These are phyloP conservation scores for Ictalurus punctatus DNA, from an alignment of 2,113 vertebrate species.

Conservation along the genomic window DNA sequence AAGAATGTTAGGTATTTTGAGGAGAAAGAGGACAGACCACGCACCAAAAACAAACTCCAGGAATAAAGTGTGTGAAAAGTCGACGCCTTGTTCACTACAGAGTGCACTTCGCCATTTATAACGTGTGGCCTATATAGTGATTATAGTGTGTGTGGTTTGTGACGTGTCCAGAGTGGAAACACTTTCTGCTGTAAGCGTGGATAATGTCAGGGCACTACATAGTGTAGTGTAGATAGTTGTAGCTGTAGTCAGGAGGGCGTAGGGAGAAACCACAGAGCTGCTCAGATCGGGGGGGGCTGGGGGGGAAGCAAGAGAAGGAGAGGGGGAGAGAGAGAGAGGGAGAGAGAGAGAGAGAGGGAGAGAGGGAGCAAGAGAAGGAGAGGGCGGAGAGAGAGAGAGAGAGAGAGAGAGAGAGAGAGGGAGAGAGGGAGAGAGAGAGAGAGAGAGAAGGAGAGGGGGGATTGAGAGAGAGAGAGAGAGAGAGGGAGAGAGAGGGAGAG, in stretches of 20 bases:
- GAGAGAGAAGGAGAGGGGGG: no score
- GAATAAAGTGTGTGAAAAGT: not conserved
- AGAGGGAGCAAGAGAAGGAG: accelerated
- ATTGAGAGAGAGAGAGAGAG: not conserved
- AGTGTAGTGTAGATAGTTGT: not conserved
- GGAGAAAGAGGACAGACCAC: constrained; percentile 35
- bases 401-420: no score
- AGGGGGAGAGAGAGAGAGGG: no score
- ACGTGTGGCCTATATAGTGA: not conserved
- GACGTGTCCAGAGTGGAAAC: not conserved
- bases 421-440: not conserved
- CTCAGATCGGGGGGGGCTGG: no score
- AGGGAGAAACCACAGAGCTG: not conserved
- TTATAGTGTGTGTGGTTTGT: not conserved
- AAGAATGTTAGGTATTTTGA: constrained; percentile 69
- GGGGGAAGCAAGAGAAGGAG: no score
- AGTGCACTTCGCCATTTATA: not conserved
- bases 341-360: not conserved
- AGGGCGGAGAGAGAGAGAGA: no score
- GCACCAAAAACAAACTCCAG: constrained; percentile 1
- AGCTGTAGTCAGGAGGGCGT: not conserved
- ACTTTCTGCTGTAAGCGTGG: not conserved
- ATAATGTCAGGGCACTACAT: not conserved
- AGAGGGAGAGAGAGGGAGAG: not conserved
- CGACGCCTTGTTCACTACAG: not conserved